These are phyloP conservation scores for Pterostichus niger DNA, from an alignment of 2,888 invertebrate genomes.

Conservation along the genomic window DNA sequence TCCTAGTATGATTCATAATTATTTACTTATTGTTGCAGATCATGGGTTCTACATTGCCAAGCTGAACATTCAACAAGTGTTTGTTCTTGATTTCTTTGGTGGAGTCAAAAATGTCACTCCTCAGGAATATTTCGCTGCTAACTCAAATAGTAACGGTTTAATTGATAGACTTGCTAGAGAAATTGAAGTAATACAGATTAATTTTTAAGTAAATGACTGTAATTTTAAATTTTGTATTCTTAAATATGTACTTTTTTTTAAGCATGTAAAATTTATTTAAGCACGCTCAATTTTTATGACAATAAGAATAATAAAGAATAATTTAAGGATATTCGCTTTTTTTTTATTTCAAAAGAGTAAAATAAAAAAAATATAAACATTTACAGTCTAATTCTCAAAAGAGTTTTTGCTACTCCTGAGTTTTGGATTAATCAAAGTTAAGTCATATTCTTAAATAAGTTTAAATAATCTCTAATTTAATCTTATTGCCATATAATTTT, in stretches of 20 bases:
- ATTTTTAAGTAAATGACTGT: conserved; percentile 20
- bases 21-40: conserved; percentile 77
- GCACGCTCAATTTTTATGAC: too few relatives aligned
- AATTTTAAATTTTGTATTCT: background rate
- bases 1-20: background rate
- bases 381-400: too few relatives aligned
- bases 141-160: conserved; percentile 69
- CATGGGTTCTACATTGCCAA: conserved; percentile 90
- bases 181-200: conserved; percentile 55
- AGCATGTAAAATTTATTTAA: too few relatives aligned
- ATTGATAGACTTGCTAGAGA: conserved; percentile 18
- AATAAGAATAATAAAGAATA: too few relatives aligned
- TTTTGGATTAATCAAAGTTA: too few relatives aligned
- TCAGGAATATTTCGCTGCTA: conserved; percentile 82
- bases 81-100: conserved; percentile 89
- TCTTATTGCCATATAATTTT: too few relatives aligned
- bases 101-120: conserved; percentile 85
- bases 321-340: too few relatives aligned
- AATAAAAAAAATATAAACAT: too few relatives aligned
- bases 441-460: too few relatives aligned
- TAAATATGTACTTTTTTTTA: background rate
- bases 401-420: too few relatives aligned
- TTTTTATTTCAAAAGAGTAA: too few relatives aligned
- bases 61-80: conserved; percentile 86
- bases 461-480: too few relatives aligned